Evolutionary conservation across 2,113 vertebrate species (phyloP).

Genomic region (Okapia johnstoni): DNA sequence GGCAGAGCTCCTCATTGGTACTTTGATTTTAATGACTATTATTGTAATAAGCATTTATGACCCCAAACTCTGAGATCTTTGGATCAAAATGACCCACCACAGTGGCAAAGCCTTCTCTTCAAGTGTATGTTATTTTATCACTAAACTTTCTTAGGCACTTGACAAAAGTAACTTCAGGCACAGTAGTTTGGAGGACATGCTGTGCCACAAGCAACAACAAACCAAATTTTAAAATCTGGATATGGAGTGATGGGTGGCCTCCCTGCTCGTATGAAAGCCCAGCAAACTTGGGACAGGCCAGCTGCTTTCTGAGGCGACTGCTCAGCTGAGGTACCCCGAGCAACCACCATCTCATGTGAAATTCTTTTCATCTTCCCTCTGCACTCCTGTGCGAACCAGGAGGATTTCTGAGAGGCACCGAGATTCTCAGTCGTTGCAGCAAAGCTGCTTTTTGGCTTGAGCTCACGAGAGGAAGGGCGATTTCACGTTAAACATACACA

Average conservation of each 20-base stretch:
- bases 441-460: slow-evolving; percentile 35
- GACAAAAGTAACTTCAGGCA: neutral
- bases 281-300: neutral
- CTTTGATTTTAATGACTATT: neutral
- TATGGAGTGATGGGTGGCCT: too few species aligned
- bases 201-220: neutral
- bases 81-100: neutral
- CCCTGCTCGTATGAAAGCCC: neutral
- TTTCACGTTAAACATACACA: slow-evolving; percentile 63
- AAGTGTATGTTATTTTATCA: neutral
- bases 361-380: slow-evolving; percentile 72
- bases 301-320: neutral
- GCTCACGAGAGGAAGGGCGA: slow-evolving; percentile 30
- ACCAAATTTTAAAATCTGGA: neutral
- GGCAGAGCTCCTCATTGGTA: neutral
- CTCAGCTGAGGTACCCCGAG: neutral
- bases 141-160: neutral
- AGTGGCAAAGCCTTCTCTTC: neutral
- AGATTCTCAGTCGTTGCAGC: slow-evolving; percentile 48
- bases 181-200: neutral
- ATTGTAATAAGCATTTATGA: neutral
- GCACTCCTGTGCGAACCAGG: slow-evolving; percentile 26
- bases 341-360: slow-evolving; percentile 55
- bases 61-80: neutral
- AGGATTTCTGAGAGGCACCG: slow-evolving; percentile 59